Percentiles rank a stretch among this genome's conserved stretches.
phyloP scores from a whole-genome alignment of 2,888 invertebrate species.

The Endotricha flammealis region DNA sequence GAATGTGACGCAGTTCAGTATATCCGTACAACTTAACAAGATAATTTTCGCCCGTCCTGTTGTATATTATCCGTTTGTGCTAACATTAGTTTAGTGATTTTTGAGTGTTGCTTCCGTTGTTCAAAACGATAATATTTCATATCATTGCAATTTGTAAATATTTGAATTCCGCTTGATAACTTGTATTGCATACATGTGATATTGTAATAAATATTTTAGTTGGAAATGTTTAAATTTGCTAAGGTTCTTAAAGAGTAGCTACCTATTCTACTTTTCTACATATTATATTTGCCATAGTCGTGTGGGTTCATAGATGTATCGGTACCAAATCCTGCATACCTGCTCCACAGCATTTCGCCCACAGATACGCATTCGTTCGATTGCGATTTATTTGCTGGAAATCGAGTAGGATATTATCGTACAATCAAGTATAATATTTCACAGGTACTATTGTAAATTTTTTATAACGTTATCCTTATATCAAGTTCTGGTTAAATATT shows the following conservation, averaged over 20 bases:
- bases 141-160: too few relatives aligned
- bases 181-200: too few relatives aligned
- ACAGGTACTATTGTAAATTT: background rate
- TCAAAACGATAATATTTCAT: conserved; percentile 13
- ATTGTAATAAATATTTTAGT: too few relatives aligned
- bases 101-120: background rate
- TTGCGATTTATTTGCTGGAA: conserved; percentile 9
- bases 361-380: conserved; percentile 1
- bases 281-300: too few relatives aligned
- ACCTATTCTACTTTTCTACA: too few relatives aligned
- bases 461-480: background rate
- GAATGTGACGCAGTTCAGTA: background rate
- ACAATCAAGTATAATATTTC: conserved; percentile 3
- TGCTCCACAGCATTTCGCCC: conserved; percentile 5
- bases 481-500: too few relatives aligned
- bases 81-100: background rate
- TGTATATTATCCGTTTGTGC: background rate
- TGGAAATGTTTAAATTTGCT: too few relatives aligned
- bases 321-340: conserved; percentile 3
- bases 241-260: too few relatives aligned
- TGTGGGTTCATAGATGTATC: conserved; percentile 4
- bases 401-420: conserved; percentile 1
- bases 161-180: too few relatives aligned
- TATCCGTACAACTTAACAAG: background rate
- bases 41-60: conserved; percentile 1